Evolutionary conservation across 2,888 invertebrate genomes (phyloP), one percentile per base, ranked within the genome.

Genomic region (Leptopilina syphax): DNA sequence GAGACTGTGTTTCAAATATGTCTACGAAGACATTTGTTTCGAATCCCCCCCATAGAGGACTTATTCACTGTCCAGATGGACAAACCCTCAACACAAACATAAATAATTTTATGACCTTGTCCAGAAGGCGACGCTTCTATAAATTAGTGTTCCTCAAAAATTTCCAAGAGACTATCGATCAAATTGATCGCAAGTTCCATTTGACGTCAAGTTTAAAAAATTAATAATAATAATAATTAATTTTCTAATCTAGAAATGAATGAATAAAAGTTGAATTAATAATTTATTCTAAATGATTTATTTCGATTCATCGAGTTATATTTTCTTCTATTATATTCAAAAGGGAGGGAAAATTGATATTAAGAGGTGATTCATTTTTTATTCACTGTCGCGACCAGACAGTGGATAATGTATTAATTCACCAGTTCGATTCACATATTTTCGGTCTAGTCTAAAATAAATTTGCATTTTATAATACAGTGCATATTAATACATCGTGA

Each of bases 61-160:
- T 4, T 34, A 34, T 34, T 34, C 34, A 34, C 34, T 34, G 0
- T 34, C 34, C 34, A 34, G 34, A 34, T 34, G 34, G 34, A 34
- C 34, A 34, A 34, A 34, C 34, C 34, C 34, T 34, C 34, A 4
- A 44, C 44, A 44, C 70, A 50, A 24, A 50, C 54, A 50, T 13
- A 54, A 24, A 50, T 34, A 54, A 13, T 50, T n/a, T 3, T 8
- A 44, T 24, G 80, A 77, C 80, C 80, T 80, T 80, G 80, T 77
- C 80, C 80, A 70, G 70, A 80, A 77, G 77, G 77, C 50, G 70
- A 57, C 44, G 65, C 47, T 68, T 50, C 73, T 80, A 80, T 80
- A 77, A 80, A 80, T n/a, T n/a, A n/a, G n/a, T 80, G 77, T 65
- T 70, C 41, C 65, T n/a, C 54, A 80, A 80, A 18, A 65, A 70